These are phyloP conservation scores for Cataglyphis rosenhaueri DNA, from an alignment of 2,888 invertebrate genomes.

Conservation along the genomic window DNA sequence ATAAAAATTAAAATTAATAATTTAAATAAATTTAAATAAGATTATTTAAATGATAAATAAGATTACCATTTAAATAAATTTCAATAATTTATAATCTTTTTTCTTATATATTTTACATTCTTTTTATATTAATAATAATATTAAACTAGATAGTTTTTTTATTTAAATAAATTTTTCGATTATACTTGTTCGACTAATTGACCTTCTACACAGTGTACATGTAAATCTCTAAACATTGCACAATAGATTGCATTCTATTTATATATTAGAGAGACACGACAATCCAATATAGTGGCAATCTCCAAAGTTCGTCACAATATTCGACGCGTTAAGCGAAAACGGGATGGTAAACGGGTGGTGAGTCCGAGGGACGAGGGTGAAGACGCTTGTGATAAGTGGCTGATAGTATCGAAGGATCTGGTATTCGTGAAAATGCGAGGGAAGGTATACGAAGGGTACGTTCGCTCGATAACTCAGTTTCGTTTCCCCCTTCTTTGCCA, in stretches of 20 bases:
- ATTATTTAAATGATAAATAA: neutral
- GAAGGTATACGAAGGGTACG: constrained; percentile 6
- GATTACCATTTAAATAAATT: too few species aligned
- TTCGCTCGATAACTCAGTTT: constrained; percentile 60
- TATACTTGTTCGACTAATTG: constrained; percentile 5
- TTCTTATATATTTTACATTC: neutral
- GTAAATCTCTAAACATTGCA: constrained; percentile 6
- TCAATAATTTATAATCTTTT: too few species aligned
- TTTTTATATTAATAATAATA: neutral
- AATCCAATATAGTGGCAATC: neutral
- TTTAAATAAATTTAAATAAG: neutral
- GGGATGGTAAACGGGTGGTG: constrained; percentile 64
- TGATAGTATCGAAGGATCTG: constrained; percentile 37
- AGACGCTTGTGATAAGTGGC: constrained; percentile 32
- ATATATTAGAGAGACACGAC: neutral
- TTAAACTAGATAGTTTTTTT: neutral
- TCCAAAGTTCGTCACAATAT: neutral
- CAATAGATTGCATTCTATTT: neutral
- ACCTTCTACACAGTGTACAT: neutral
- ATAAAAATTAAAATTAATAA: too few species aligned
- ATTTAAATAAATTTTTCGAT: neutral
- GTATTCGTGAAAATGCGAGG: constrained; percentile 13
- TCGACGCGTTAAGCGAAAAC: constrained; percentile 25
- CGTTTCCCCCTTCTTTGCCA: constrained; percentile 21
- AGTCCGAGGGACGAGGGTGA: constrained; percentile 13